phyloP scores from a whole-genome alignment of 1,140 invertebrate species.

The Pachyrhynchus sulphureomaculatus region DNA sequence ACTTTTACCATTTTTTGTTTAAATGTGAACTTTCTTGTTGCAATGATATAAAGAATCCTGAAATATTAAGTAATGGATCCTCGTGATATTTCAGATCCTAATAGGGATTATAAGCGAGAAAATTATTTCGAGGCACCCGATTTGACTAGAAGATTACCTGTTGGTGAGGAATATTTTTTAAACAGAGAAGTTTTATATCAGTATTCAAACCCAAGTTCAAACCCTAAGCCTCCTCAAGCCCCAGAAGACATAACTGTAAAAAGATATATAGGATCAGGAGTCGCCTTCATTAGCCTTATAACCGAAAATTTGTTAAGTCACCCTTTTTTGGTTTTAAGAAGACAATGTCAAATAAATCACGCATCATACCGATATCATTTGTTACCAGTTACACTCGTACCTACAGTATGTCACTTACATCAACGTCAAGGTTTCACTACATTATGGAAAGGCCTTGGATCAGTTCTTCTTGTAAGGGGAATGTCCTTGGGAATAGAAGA shows the following conservation, averaged over 20 bases:
- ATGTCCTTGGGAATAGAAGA: slow-evolving; percentile 86
- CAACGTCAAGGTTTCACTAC: slow-evolving; percentile 82
- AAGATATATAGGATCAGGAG: slow-evolving; percentile 53
- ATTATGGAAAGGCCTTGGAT: slow-evolving; percentile 93
- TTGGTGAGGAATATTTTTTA: no score
- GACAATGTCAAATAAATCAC: slow-evolving; percentile 90
- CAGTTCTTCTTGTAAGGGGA: slow-evolving; percentile 83
- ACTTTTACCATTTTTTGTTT: no score
- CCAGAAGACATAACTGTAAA: slow-evolving; percentile 24
- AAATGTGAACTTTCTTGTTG: no score
- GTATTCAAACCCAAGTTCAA: no score
- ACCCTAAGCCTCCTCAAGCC: no score
- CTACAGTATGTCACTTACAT: slow-evolving; percentile 79
- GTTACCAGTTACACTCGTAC: slow-evolving; percentile 81
- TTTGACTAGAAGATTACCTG: no score
- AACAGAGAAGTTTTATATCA: no score
- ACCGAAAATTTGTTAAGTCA: slow-evolving; percentile 89
- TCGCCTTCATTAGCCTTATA: slow-evolving; percentile 75
- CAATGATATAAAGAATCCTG: no score
- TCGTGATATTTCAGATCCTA: no score
- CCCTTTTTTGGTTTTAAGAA: slow-evolving; percentile 86
- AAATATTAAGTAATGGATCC: no score
- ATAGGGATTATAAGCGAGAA: no score
- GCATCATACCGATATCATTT: slow-evolving; percentile 72
- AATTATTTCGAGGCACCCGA: no score